phyloP scores from a whole-genome alignment of 2,113 vertebrate genomes.

The Burhinus bistriatus region DNA sequence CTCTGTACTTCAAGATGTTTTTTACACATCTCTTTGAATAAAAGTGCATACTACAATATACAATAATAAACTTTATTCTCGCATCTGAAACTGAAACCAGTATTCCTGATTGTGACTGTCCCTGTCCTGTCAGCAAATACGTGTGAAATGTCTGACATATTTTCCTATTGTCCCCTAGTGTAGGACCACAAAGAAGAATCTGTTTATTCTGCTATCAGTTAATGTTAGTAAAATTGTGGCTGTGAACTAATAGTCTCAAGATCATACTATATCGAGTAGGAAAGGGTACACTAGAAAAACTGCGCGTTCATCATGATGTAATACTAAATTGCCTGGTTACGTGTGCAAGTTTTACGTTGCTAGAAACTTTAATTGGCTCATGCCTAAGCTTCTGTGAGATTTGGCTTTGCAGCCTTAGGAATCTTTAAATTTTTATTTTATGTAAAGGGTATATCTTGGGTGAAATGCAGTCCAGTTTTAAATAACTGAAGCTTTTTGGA shows the following conservation, averaged over 20 bases:
- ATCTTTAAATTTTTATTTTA: neutral
- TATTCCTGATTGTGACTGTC: neutral
- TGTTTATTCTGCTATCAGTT: neutral
- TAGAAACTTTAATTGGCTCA: neutral
- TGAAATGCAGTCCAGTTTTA: conserved; percentile 1
- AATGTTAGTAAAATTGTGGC: neutral
- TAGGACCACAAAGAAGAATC: neutral
- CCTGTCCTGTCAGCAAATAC: neutral
- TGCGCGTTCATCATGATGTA: neutral
- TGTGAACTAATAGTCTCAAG: neutral
- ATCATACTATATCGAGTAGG: neutral
- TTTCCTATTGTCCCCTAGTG: neutral
- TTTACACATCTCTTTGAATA: neutral
- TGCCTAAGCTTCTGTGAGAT: neutral
- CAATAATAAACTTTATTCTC: neutral
- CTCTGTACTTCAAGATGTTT: neutral
- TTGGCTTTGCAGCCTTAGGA: conserved; percentile 26
- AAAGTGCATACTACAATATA: neutral
- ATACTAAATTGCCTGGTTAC: neutral
- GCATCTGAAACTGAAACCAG: neutral
- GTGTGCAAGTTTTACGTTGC: neutral
- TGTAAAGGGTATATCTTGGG: neutral
- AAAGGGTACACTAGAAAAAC: neutral
- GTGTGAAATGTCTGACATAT: neutral
- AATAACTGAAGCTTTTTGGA: neutral